Evolutionary conservation across 2,888 invertebrate genomes (phyloP), one percentile per base, ranked within the genome.

Genomic region (Globia sparganii): DNA sequence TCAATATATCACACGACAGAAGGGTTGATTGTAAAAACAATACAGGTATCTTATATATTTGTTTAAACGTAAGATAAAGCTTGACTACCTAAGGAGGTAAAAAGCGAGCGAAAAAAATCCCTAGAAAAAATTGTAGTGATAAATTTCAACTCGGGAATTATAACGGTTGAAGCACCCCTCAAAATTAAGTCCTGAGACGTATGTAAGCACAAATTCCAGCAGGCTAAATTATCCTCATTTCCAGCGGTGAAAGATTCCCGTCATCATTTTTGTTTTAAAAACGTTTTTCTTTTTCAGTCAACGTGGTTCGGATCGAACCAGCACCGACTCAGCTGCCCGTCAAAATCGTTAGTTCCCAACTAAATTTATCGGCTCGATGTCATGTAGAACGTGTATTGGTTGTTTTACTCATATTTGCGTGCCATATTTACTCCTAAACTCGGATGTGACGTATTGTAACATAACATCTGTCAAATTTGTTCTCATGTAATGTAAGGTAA

Each of bases 251-350:
- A 71, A 73, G 59, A 84, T 56, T 31, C 37, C 34, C n/a, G 59
- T 61, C 73, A 72, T 59, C 25, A 75, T 65, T 75, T 81, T 66
- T 68, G 46, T 78, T 77, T 56, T 77, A 85, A 84, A 68, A 73
- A 67, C 21, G 31, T 82, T 87, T 84, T 89, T 89, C 82, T 88
- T 84, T 95, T 95, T 58, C 95, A 96, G 97, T 96, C 65, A 96
- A 94, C 90, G 95, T 96, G 43, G 93, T 96, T 15, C 94, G 95
- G n/a, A 90, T 93, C 75, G 96, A 96, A 86, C 95, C 95, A 1
- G 90, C 93, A 58, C 96, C 96, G 11, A 96, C 97, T 46, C 96
- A 96, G 86, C 90, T 96, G 70, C 96, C 96, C 0, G 95, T 95
- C 80, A 95, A 96, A 93, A 95, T 96, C 70, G 91, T 95, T 86